Base-by-base conservation (phyloP, 2,797 vertebrate genomes). In the Crocodylus rhombifer region DNA sequence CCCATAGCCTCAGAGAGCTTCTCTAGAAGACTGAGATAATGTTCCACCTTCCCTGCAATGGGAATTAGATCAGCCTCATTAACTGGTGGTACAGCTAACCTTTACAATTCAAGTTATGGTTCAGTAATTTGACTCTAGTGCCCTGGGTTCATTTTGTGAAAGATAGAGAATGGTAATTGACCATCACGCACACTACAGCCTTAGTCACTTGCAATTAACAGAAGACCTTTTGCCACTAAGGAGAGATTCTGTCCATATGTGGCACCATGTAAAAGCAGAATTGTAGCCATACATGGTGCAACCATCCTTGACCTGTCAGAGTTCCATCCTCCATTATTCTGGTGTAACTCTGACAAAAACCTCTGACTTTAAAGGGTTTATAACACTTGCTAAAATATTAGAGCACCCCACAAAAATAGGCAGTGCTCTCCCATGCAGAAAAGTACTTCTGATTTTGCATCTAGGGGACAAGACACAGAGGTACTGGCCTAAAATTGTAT, bases 11-110 rank as follows among this genome's bases (percentile, higher is more conserved):
- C 14, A 42, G 30, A 61, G 79, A 14, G 21, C 17, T 4, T 77
- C 73, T 58, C 7, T 63, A 58, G 14, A 55, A 92, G 58, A 78
- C 14, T 73, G 26, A 71, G 26, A 65, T 89, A 60, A 36, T 71
- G 36, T 15, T 36, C 8, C 63, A 26, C 36, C 14, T 63, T 77
- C 2, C 51, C 15, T 84, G 79, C 6, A 20, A 36, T 36, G 8
- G 1, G 61, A 77, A 30, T 56, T 76, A 17, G 4, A 13, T 63
- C 87, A 91, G 76, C 9, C 57, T 64, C 21, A 14, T 0, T 58
- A 62, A 36, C 0, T 2, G 14, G 1, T 14, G 4, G 1, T 61
- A 25, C 42, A 60, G 8, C n/a, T 36, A 16, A n/a, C 5, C 4
- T 51, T 33, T 77, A 62, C 7, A 7, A 14, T n/a, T 26, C 3